A percentile compares a stretch with the other conserved stretches of the same genome.
Conservation (phyloP, 92 coral and sea anemone genomes). For the Parazoanthus swiftii region DNA sequence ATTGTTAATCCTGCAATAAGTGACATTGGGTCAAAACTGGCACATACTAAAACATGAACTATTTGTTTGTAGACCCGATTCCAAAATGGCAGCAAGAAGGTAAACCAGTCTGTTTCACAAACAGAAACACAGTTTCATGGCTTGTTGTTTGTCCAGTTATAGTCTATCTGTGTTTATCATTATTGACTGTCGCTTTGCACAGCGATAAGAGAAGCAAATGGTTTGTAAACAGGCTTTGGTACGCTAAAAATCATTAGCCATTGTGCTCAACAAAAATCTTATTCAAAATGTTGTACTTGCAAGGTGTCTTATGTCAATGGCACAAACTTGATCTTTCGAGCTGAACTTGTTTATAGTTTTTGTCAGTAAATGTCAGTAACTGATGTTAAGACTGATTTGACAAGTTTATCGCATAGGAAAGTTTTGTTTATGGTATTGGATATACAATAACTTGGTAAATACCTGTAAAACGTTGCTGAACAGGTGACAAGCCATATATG, state of each 20-base stretch:
- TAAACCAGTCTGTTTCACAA: not conserved
- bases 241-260: not conserved
- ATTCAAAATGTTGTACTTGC: too few species aligned
- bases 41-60: slow-evolving; percentile 18
- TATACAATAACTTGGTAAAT: not conserved
- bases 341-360: not conserved
- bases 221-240: not conserved
- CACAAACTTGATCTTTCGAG: not conserved
- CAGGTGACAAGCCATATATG: not conserved
- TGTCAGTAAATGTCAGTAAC: not conserved
- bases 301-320: too few species aligned
- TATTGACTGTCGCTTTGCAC: not conserved
- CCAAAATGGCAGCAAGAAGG: slow-evolving; percentile 39
- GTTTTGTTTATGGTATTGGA: not conserved
- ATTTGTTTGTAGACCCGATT: slow-evolving; percentile 35
- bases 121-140: not conserved
- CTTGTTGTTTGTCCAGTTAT: slow-evolving; percentile 18
- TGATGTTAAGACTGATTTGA: not conserved
- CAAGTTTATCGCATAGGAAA: too few species aligned
- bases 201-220: not conserved
- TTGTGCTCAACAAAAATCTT: not conserved
- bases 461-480: not conserved
- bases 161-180: not conserved
- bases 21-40: not conserved
- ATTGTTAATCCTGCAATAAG: not conserved